A percentile compares a stretch with the other conserved stretches of the same genome.
These are phyloP conservation scores for Auanema sp. DNA, from an alignment of 2,888 invertebrate genomes.

Conservation along the genomic window DNA sequence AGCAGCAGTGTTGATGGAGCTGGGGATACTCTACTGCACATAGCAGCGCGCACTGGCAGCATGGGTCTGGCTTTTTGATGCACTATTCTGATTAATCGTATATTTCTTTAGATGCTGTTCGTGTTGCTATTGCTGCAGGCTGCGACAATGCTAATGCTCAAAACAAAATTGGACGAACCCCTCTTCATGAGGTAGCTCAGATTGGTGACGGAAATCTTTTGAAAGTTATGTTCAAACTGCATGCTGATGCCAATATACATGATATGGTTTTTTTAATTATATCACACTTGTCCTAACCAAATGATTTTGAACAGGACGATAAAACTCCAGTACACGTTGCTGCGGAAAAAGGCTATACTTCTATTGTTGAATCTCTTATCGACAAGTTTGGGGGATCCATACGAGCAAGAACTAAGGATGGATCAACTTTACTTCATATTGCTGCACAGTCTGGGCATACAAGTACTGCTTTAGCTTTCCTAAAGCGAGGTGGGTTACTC, in stretches of 20 bases:
- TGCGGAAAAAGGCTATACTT: conserved; percentile 93
- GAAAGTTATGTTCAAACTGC: conserved; percentile 90
- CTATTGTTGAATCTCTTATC: conserved; percentile 88
- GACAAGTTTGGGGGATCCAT: conserved; percentile 93
- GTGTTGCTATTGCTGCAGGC: conserved; percentile 52
- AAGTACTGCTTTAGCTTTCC: conserved; percentile 95
- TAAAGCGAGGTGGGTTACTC: conserved; percentile 77
- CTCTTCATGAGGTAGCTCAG: conserved; percentile 90
- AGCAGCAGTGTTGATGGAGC: conserved; percentile 71
- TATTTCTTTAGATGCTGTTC: conserved; percentile 34
- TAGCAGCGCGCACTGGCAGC: conserved; percentile 77
- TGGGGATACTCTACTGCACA: conserved; percentile 90
- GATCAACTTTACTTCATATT: conserved; percentile 96
- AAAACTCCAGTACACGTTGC: conserved; percentile 96
- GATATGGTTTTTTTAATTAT: conserved; percentile 75
- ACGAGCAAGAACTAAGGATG: conserved; percentile 72
- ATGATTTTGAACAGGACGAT: conserved; percentile 71
- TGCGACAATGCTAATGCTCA: conserved; percentile 88
- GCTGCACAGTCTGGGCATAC: conserved; percentile 95
- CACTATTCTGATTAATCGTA: too few species aligned
- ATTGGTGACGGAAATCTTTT: conserved; percentile 92
- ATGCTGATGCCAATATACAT: conserved; percentile 89
- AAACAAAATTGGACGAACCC: conserved; percentile 88
- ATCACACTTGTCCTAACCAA: not conserved
- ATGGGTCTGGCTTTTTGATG: conserved; percentile 73